Evolutionary conservation across 2,797 vertebrate genomes (phyloP).

Genomic region (Babyrousa celebensis): DNA sequence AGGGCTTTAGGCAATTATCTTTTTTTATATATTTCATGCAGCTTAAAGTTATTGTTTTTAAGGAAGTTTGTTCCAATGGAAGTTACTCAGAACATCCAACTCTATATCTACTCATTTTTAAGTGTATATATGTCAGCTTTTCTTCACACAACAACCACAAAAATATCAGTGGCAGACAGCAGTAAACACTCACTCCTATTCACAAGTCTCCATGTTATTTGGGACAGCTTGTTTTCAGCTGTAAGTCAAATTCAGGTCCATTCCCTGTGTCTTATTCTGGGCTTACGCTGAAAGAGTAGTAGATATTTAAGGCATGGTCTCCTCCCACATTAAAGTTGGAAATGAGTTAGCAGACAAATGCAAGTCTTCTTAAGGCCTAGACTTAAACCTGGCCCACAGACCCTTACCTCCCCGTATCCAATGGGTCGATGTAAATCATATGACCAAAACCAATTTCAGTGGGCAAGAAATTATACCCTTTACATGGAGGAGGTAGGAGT

Average conservation of each 20-base stretch:
- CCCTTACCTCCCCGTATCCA: neutral
- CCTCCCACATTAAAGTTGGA: neutral
- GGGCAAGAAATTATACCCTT: neutral
- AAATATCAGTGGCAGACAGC: neutral
- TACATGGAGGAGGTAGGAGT: neutral
- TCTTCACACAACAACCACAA: neutral
- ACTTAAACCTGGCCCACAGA: neutral
- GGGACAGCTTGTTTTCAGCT: neutral
- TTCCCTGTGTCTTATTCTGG: neutral
- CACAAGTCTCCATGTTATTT: neutral
- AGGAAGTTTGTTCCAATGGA: neutral
- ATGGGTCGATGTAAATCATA: neutral
- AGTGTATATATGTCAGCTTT: neutral
- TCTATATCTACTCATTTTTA: neutral
- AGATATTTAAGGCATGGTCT: neutral
- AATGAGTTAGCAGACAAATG: neutral
- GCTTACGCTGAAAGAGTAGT: neutral
- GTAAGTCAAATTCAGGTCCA: neutral
- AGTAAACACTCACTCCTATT: neutral
- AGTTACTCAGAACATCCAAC: neutral
- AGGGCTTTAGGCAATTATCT: neutral
- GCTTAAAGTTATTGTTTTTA: neutral
- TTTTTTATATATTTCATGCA: neutral
- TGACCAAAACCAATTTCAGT: neutral
- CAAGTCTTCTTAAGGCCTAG: neutral